Evolutionary conservation across 92 coral and sea anemone genomes (phyloP).

Genomic region (Epizoanthus rinbou): DNA sequence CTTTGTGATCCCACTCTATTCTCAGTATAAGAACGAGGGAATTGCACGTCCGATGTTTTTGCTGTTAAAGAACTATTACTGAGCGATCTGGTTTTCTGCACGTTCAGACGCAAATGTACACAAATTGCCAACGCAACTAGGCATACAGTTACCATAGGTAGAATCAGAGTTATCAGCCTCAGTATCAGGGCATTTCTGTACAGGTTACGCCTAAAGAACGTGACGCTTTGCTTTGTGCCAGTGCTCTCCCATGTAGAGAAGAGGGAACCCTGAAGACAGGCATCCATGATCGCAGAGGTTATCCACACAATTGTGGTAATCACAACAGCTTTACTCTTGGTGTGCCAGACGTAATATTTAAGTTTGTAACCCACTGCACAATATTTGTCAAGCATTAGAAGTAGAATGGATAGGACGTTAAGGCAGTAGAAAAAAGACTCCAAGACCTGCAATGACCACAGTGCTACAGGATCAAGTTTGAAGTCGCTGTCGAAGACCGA

Average conservation of each 20-base stretch:
- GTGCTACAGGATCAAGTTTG: background rate
- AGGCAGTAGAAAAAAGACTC: constrained; percentile 31
- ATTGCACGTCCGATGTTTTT: background rate
- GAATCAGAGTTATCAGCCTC: background rate
- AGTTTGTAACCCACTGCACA: constrained; percentile 33
- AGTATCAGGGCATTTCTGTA: background rate
- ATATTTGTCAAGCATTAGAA: constrained; percentile 16
- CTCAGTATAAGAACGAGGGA: background rate
- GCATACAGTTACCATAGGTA: constrained; percentile 17
- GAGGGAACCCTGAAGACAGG: background rate
- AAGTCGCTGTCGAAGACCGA: constrained; percentile 1
- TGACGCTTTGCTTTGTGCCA: background rate
- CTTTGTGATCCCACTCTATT: too few species aligned
- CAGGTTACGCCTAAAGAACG: constrained; percentile 5
- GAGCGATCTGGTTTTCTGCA: constrained; percentile 1
- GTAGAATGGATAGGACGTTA: constrained; percentile 24
- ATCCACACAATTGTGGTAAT: background rate
- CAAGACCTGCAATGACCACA: constrained; percentile 6
- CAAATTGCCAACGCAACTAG: constrained; percentile 20
- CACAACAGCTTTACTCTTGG: background rate
- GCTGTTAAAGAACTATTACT: background rate
- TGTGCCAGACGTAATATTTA: constrained; percentile 30
- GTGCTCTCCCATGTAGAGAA: background rate
- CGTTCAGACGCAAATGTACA: background rate
- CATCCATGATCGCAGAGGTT: background rate